phyloP scores from a whole-genome alignment of 2,888 invertebrate species.

The Lycia hirtaria region DNA sequence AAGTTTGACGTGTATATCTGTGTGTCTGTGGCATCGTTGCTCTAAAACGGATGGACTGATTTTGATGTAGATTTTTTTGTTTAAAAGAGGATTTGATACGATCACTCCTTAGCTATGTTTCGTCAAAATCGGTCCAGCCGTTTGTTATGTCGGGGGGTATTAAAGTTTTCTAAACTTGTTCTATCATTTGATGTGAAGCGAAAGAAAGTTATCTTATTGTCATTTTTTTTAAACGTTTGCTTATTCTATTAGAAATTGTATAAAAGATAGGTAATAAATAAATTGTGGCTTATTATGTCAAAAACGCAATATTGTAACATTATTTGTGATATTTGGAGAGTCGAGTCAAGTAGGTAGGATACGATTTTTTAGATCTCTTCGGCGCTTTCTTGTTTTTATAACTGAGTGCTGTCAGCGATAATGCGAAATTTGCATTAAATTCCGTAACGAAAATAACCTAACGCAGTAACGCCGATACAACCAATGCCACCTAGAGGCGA shows the following conservation, averaged over 20 bases:
- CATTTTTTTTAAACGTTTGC: constrained; percentile 60
- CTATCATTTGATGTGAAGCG: constrained; percentile 47
- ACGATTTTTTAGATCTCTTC: neutral
- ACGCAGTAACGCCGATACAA: no score
- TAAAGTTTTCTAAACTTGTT: neutral
- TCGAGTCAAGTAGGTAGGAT: constrained; percentile 8
- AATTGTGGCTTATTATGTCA: constrained; percentile 75
- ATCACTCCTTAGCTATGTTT: no score
- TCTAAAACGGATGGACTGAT: no score
- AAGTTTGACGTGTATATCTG: no score
- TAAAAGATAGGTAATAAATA: constrained; percentile 52
- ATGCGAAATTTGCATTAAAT: neutral
- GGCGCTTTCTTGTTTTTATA: neutral
- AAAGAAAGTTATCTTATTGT: constrained; percentile 74
- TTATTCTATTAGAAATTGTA: constrained; percentile 20
- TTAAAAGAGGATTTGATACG: no score
- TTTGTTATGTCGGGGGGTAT: no score
- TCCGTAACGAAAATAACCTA: no score
- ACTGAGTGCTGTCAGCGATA: neutral
- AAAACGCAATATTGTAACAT: constrained; percentile 62
- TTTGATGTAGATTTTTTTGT: no score
- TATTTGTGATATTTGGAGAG: constrained; percentile 54
- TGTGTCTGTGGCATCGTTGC: no score
- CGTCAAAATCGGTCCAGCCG: no score
- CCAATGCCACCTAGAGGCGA: no score